Evolutionary conservation across 2,888 invertebrate species (phyloP).

Genomic region (Lagria hirta): DNA sequence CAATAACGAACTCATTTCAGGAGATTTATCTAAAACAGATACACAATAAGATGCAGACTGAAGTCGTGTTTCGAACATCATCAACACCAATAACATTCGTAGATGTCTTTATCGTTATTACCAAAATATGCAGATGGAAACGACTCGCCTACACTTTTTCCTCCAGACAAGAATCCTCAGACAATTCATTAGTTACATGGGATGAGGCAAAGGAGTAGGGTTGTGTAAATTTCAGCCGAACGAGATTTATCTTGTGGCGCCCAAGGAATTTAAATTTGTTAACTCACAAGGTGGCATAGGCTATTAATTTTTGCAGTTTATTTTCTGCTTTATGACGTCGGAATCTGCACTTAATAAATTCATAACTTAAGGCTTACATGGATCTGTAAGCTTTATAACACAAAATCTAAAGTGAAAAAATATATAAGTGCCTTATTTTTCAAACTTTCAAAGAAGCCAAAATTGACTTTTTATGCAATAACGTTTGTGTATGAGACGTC

Average conservation of each 20-base stretch:
- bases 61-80: slow-evolving; percentile 11
- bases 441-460: too few species aligned
- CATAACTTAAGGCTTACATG: too few species aligned
- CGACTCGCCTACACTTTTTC: slow-evolving; percentile 9
- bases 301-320: too few species aligned
- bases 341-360: too few species aligned
- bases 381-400: too few species aligned
- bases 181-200: slow-evolving; percentile 20
- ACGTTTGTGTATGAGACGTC: too few species aligned
- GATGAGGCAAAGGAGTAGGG: slow-evolving; percentile 8
- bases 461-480: too few species aligned
- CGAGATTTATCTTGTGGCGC: slow-evolving; percentile 20
- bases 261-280: too few species aligned
- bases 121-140: slow-evolving; percentile 16
- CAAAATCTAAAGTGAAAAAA: too few species aligned
- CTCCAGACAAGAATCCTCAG: slow-evolving; percentile 10
- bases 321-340: too few species aligned
- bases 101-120: slow-evolving; percentile 15
- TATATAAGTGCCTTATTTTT: too few species aligned
- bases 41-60: slow-evolving; percentile 5
- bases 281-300: too few species aligned
- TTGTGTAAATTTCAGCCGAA: slow-evolving; percentile 14
- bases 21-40: slow-evolving; percentile 11
- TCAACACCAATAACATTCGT: slow-evolving; percentile 8
- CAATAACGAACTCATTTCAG: slow-evolving; percentile 1